Evolutionary conservation across 2,888 invertebrate genomes (phyloP), one percentile per base, ranked within the genome.

Genomic region (Morpho achilles): DNA sequence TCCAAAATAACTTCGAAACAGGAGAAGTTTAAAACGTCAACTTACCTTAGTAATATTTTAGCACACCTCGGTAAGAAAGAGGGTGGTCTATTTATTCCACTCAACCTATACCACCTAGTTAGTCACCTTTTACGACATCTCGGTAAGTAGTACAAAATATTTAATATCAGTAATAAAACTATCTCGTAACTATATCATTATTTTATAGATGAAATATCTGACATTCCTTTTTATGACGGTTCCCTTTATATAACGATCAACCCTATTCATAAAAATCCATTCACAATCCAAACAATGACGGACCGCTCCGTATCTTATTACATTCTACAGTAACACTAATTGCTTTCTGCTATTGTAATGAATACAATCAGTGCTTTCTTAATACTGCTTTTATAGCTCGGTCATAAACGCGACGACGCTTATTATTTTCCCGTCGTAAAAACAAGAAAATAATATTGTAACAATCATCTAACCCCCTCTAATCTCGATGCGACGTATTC

Each of bases 361-460:
- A 63, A 60, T 70, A 76, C 75, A 77, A 75, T 72, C 66, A 72
- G 60, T 62, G 63, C 74, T 77, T 77, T 73, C 75, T 74, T 76
- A 75, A 74, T 75, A 75, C 70, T 69, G 76, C 67, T 85, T 87
- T 87, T 86, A 88, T 84, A 80, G 80, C 79, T 64, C 66, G 62
- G 60, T 73, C 79, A 80, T 86, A 87, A 87, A 86, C 77, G 80
- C 71, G 73, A 75, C 61, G 67, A 68, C 74, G 79, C 78, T 87
- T 85, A 87, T 86, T 86, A 86, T 87, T 86, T 87, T 84, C 79
- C 75, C 72, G 85, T 87, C 87, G 79, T 88, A 88, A 88, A 54
- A 89, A 85, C 84, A 83, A 83, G 82, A 81, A 85, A 87, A 87
- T 86, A 85, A 85, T 84, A 82, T 75, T 79, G 79, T 78, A 70